phyloP scores from a whole-genome alignment of 2,113 vertebrate genomes.

The Hyperoodon ampullatus region DNA sequence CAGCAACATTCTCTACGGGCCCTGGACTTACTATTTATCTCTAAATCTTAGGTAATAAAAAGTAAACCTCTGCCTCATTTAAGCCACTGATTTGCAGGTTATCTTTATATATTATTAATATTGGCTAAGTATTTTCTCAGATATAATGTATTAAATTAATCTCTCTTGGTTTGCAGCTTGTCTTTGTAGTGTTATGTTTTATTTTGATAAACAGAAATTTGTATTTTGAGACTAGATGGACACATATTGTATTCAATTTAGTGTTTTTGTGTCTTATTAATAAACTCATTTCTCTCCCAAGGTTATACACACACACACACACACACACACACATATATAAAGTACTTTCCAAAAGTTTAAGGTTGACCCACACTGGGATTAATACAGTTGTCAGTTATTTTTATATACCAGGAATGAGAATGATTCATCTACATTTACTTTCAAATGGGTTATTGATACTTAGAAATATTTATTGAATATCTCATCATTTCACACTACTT shows the following conservation, averaged over 20 bases:
- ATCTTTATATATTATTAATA: neutral
- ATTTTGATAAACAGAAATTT: neutral
- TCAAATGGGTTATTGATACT: neutral
- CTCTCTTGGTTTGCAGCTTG: neutral
- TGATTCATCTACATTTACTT: neutral
- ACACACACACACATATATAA: neutral
- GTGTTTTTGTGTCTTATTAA: neutral
- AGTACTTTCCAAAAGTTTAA: neutral
- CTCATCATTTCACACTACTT: neutral
- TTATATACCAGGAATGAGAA: neutral
- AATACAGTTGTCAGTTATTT: neutral
- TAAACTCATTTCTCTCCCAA: neutral
- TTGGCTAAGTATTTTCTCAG: neutral
- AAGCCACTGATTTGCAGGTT: neutral
- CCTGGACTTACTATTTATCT: neutral
- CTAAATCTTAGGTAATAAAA: neutral
- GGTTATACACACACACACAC: neutral
- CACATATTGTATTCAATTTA: neutral
- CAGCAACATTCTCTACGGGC: neutral
- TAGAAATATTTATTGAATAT: neutral
- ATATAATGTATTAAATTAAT: neutral
- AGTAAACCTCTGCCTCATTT: neutral
- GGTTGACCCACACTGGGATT: neutral
- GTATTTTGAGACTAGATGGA: neutral
- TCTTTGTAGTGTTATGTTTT: neutral